Percentiles rank a stretch among this genome's conserved stretches.
Conservation (phyloP, 2,888 invertebrate species). For the Acanthosoma haemorrhoidale region DNA sequence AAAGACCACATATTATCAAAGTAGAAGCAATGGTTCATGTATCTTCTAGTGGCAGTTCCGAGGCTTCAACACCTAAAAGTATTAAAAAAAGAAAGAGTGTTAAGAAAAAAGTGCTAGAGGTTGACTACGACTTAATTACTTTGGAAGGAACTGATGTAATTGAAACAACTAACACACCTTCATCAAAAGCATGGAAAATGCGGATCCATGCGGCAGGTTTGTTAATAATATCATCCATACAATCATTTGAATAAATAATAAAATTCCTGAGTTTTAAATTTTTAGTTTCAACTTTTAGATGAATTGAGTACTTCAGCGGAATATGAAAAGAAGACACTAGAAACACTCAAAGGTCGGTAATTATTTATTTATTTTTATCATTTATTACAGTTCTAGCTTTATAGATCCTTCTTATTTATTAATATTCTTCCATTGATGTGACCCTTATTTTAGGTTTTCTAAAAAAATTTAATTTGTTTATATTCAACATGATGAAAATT, state of each 20-base stretch:
- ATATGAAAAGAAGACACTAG: too few relatives aligned
- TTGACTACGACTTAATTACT: conserved; percentile 22
- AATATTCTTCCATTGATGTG: too few relatives aligned
- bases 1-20: conserved; percentile 34
- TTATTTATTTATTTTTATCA: too few relatives aligned
- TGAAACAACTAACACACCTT: not conserved
- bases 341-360: too few relatives aligned
- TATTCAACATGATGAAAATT: too few relatives aligned
- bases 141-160: conserved; percentile 41
- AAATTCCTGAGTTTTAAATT: too few relatives aligned
- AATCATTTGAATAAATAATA: not conserved
- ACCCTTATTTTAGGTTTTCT: too few relatives aligned
- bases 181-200: not conserved
- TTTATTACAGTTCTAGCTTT: too few relatives aligned
- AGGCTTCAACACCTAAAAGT: not conserved
- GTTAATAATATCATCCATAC: not conserved
- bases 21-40: conserved; percentile 34
- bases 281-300: too few relatives aligned
- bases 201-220: not conserved
- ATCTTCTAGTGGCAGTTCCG: conserved; percentile 14
- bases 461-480: too few relatives aligned
- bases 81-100: not conserved
- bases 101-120: not conserved
- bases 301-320: too few relatives aligned
- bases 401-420: too few relatives aligned